Conservation (phyloP, 2,888 invertebrate genomes). For the Portevinia maculata region DNA sequence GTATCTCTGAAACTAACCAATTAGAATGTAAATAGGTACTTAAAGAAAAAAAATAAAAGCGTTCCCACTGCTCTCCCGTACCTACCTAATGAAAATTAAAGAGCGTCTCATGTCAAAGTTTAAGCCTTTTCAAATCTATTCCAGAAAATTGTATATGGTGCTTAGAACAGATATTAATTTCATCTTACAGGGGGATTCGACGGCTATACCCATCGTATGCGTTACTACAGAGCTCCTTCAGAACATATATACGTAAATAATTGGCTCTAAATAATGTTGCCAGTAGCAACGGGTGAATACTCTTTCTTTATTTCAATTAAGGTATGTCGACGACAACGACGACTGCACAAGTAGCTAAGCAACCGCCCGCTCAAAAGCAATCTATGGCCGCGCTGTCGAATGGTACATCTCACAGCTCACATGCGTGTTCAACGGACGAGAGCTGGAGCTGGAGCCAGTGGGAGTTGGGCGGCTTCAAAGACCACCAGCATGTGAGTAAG, state of each 20-base stretch:
- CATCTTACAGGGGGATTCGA: constrained; percentile 55
- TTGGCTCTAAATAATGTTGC: constrained; percentile 76
- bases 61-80: too few relatives aligned
- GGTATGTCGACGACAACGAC: constrained; percentile 69
- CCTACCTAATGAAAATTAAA: constrained; percentile 56
- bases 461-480: constrained; percentile 41
- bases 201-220: constrained; percentile 8
- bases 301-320: constrained; percentile 76
- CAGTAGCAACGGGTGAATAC: constrained; percentile 75
- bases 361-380: constrained; percentile 55
- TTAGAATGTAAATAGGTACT: not conserved
- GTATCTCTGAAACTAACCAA: too few relatives aligned
- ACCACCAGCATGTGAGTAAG: constrained; percentile 65
- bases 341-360: constrained; percentile 59
- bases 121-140: constrained; percentile 74
- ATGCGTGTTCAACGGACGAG: constrained; percentile 49
- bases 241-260: constrained; percentile 70
- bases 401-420: constrained; percentile 59
- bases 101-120: constrained; percentile 67
- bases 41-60: constrained; percentile 35
- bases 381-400: constrained; percentile 69
- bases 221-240: constrained; percentile 15
- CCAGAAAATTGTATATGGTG: constrained; percentile 45
- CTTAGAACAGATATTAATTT: constrained; percentile 70
- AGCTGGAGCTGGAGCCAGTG: not conserved